phyloP scores from a whole-genome alignment of 2,113 vertebrate genomes.

The Otus sunia region DNA sequence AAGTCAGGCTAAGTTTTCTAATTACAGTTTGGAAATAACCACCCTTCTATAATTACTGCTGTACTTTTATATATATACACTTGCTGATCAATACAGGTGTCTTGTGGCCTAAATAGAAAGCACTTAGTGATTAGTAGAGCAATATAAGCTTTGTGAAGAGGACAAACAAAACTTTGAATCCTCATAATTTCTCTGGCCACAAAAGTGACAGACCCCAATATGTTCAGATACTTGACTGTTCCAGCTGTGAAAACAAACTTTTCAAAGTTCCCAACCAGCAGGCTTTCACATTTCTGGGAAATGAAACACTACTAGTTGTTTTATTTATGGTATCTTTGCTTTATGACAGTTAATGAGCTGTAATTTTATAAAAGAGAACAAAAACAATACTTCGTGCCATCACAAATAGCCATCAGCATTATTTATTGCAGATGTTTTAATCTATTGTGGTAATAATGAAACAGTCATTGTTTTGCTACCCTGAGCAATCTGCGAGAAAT shows the following conservation, averaged over 20 bases:
- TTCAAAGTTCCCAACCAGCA: constrained; percentile 66
- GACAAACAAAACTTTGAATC: background rate
- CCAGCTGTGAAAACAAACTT: constrained; percentile 71
- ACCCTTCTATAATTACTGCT: background rate
- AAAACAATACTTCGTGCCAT: constrained; percentile 61
- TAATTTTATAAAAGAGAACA: constrained; percentile 67
- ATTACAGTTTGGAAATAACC: background rate
- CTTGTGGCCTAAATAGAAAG: background rate
- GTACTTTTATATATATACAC: background rate
- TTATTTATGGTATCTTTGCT: constrained; percentile 64
- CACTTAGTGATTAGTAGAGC: background rate
- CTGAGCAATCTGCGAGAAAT: constrained; percentile 68
- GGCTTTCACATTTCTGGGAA: constrained; percentile 69
- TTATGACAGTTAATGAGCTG: constrained; percentile 59
- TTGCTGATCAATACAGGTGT: background rate
- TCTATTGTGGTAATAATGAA: constrained; percentile 67
- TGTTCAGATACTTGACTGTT: constrained; percentile 53
- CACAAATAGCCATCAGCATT: constrained; percentile 71
- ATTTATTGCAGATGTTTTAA: constrained; percentile 74
- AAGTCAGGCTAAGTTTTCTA: background rate
- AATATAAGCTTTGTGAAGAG: background rate
- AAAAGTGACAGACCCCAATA: constrained; percentile 27
- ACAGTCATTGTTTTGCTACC: constrained; percentile 69
- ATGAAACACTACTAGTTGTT: constrained; percentile 67
- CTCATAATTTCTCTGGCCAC: constrained; percentile 8